Evolutionary conservation across 2,113 vertebrate species (phyloP).

Genomic region (Ptyas mucosa): DNA sequence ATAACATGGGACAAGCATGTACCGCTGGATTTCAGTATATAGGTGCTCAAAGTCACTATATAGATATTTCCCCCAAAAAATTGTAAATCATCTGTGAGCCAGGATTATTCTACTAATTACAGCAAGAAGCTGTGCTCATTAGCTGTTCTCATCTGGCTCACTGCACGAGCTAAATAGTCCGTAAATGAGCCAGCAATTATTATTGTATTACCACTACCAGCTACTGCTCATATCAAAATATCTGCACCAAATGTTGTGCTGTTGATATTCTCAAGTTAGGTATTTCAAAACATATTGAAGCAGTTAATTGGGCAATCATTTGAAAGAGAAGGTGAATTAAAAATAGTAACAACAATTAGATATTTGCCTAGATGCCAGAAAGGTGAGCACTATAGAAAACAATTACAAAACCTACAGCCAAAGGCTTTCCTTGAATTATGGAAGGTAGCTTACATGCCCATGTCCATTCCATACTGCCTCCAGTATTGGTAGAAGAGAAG

Average conservation of each 20-base stretch:
- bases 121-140: constrained; percentile 94
- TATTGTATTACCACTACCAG: constrained; percentile 83
- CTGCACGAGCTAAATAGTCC: constrained; percentile 91
- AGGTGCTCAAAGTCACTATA: constrained; percentile 70
- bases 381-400: constrained; percentile 60
- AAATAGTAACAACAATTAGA: constrained; percentile 66
- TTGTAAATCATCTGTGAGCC: constrained; percentile 86
- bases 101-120: constrained; percentile 89
- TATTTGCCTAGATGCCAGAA: constrained; percentile 59
- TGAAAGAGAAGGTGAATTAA: constrained; percentile 61
- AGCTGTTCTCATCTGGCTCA: constrained; percentile 90
- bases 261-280: constrained; percentile 81
- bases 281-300: constrained; percentile 80
- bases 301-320: constrained; percentile 82
- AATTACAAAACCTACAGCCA: constrained; percentile 48
- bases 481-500: background rate
- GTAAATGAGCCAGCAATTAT: constrained; percentile 92
- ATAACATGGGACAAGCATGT: constrained; percentile 51
- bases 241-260: constrained; percentile 83
- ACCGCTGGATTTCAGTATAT: constrained; percentile 68
- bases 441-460: constrained; percentile 12
- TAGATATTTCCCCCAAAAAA: constrained; percentile 72
- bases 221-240: constrained; percentile 80
- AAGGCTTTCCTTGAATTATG: constrained; percentile 26
- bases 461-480: background rate